Evolutionary conservation across 2,113 vertebrate genomes (phyloP), one percentile per base, ranked within the genome.

Genomic region (Gila orcuttii): DNA sequence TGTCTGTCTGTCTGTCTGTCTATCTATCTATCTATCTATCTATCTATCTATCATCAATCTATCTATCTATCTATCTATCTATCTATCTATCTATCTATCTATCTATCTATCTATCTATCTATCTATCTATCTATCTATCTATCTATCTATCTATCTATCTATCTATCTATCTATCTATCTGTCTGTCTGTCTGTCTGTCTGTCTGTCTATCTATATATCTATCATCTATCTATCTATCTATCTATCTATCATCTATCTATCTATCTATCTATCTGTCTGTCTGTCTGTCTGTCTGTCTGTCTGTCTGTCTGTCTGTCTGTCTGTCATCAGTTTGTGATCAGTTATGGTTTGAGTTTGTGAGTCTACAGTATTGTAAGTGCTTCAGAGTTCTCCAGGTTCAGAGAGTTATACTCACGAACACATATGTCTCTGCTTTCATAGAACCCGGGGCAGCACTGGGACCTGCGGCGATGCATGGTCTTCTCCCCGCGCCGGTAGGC

Each of bases 391-490:
- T 19, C 71, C 50, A 36, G n/a, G 77, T 60, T 55, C 71, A 6
- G 6, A 52, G 6, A 45, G 62, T 57, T 23, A 89, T n/a, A 97
- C 98, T 97, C 94, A 99, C 97, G 97, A 89, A 97, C 93, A 94
- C 98, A 99, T 89, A 95, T 94, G 81, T 99, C 97, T 62, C 92
- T 94, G 86, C 95, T 96, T 91, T 99, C 97, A 36, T 95, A 96
- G 94, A 99, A 99, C 76, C 98, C 98, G 1, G 97, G 97, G 82
- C 98, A 99, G 90, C 98, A 99, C 93, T 99, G 97, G 28, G 97
- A 98, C 91, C 97, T 99, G 79, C 97, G 96, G 12, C 97, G 93
- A 77, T 99, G 97, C 98, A 99, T 99, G 0, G 96, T 99, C 92
- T 98, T 99, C 87, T 97, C 96, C 82, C 97, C 97, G 79, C 97